Conservation (phyloP, 2,113 vertebrate species). For the Actenoides hombroni region DNA sequence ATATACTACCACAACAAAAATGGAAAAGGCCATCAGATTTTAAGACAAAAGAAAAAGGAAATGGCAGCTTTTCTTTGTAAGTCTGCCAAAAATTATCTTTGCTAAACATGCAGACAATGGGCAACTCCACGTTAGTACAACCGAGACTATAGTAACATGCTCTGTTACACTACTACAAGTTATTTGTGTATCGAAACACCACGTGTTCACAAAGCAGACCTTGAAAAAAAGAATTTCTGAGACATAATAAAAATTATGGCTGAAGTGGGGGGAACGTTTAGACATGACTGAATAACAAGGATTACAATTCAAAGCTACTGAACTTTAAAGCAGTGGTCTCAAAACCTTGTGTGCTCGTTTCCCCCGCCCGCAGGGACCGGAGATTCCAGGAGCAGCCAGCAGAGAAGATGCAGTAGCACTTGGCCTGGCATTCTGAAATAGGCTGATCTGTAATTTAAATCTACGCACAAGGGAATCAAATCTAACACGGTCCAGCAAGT, state of each 20-base stretch:
- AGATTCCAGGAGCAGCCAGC: not conserved
- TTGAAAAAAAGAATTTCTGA: not conserved
- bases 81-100: not conserved
- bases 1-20: conserved; percentile 78
- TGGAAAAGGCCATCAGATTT: conserved; percentile 67
- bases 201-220: not conserved
- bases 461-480: not conserved
- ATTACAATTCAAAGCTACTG: not conserved
- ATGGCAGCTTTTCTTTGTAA: not conserved
- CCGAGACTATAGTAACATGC: not conserved
- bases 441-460: not conserved
- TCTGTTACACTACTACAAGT: not conserved
- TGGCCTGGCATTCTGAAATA: not conserved
- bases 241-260: not conserved
- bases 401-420: not conserved
- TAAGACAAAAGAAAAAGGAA: not conserved
- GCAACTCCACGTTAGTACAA: not conserved
- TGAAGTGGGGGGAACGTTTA: not conserved
- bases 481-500: not conserved
- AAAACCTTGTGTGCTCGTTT: not conserved
- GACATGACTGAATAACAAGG: not conserved
- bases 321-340: not conserved
- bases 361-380: not conserved
- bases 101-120: conserved; percentile 36
- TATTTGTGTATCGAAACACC: not conserved